Conservation (phyloP, 2,113 vertebrate genomes). For the Hyaena hyaena region DNA sequence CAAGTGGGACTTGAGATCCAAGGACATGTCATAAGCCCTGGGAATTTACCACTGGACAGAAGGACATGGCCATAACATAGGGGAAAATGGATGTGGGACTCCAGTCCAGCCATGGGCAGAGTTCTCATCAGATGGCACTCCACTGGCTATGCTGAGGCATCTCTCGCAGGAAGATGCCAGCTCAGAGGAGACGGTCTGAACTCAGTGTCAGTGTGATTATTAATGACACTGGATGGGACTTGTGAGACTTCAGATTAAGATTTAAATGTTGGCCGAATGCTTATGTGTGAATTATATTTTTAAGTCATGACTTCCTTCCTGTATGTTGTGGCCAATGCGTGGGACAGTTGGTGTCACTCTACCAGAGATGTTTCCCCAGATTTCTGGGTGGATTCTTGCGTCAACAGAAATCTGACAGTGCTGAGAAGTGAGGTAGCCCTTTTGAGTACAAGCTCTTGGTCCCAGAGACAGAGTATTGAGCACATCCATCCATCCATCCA, state of each 20-base stretch:
- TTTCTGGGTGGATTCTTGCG: neutral
- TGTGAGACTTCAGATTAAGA: neutral
- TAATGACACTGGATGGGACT: neutral
- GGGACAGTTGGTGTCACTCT: neutral
- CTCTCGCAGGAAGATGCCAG: neutral
- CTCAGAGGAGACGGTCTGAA: neutral
- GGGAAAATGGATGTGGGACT: neutral
- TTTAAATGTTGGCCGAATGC: neutral
- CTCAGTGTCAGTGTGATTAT: neutral
- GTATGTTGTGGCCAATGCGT: neutral
- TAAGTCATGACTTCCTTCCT: conserved; percentile 45
- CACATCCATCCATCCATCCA: neutral
- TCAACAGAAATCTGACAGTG: neutral
- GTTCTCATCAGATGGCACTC: neutral
- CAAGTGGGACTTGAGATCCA: neutral
- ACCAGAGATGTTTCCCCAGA: neutral
- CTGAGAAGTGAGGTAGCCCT: neutral
- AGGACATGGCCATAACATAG: neutral
- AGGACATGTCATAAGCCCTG: neutral
- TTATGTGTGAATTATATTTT: conserved; percentile 34
- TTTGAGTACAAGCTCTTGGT: too few species aligned
- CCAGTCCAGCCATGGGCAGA: accelerated
- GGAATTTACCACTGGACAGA: neutral
- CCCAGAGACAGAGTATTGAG: neutral
- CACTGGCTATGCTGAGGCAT: neutral